Evolutionary conservation across 2,797 vertebrate species (phyloP).

Genomic region (Trachurus trachurus): DNA sequence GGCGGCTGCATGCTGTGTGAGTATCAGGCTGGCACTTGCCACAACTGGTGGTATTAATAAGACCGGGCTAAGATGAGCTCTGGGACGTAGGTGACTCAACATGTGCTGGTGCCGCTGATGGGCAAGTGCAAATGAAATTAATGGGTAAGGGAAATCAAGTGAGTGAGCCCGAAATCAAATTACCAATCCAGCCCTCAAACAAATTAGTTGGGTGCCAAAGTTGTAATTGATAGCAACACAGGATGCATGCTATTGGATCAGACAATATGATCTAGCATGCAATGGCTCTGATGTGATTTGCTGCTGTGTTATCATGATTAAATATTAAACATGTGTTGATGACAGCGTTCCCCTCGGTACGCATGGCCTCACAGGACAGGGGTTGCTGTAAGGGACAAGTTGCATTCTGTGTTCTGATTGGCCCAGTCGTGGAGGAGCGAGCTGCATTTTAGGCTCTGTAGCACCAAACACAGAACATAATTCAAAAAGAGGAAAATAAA

Average conservation of each 20-base stretch:
- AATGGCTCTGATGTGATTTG: conserved; percentile 85
- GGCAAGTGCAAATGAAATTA: conserved; percentile 89
- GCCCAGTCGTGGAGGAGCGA: conserved; percentile 31
- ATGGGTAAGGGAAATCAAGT: conserved; percentile 90
- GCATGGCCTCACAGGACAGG: conserved; percentile 59
- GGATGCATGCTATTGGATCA: conserved; percentile 81
- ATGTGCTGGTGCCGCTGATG: conserved; percentile 84
- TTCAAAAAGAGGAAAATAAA: conserved; percentile 29
- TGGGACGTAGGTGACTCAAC: conserved; percentile 85
- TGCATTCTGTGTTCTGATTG: conserved; percentile 65
- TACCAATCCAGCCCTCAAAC: conserved; percentile 85
- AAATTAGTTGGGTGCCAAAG: conserved; percentile 89
- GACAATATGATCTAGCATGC: conserved; percentile 85
- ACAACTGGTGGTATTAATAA: conserved; percentile 83
- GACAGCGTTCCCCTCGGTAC: conserved; percentile 64
- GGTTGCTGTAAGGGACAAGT: conserved; percentile 26
- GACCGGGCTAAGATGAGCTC: conserved; percentile 85
- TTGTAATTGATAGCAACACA: conserved; percentile 89
- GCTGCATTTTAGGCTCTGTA: conserved; percentile 16
- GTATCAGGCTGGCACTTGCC: conserved; percentile 75
- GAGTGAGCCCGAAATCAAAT: conserved; percentile 88
- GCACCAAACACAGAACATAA: conserved; percentile 49
- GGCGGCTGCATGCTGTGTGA: conserved; percentile 52
- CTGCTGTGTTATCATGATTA: conserved; percentile 84
- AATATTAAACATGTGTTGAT: conserved; percentile 85